Base-by-base conservation (phyloP, 2,888 invertebrate species). In the Mythimna impura region DNA sequence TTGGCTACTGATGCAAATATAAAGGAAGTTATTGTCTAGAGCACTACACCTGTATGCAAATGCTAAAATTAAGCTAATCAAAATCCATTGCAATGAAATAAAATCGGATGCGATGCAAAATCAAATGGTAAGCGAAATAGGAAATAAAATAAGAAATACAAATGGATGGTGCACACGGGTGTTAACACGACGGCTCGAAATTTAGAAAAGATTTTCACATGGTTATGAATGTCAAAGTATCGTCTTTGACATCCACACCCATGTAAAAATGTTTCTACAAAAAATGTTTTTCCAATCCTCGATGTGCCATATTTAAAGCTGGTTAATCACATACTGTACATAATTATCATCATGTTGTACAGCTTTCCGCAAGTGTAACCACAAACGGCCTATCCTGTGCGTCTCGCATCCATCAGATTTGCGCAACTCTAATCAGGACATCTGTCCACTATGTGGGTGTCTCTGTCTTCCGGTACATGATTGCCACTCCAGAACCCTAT, bases 21-120 rank as follows among this genome's bases (percentile, higher is more conserved):
- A 71, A 66, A 79, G 86, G 75, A 85, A 76, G 55, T 69, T n/a
- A 34, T 67, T 65, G 40, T 66, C 71, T 71, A 78, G 66, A 20
- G 12, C 47, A 60, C 54, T 20, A n/a, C n/a, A 67, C 69, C 76
- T 52, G 70, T 63, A 74, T 74, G 68, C 34, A 69, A 82, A 80
- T 83, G n/a, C 22, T 66, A 64, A 76, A 74, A 72, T 69, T 54
- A 80, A 71, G 25, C 58, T 65, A 71, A 71, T 57, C 34, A 63
- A 78, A 72, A 40, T 58, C 65, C 54, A 54, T 50, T 50, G 52
- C 60, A 58, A 63, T 10, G 14, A 65, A 54, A 55, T 43, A 67
- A 71, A 76, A 71, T 67, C 58, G 60, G 25, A 73, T 40, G 43
- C 22, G 40, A 40, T 30, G 17, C 6, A 36, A 66, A 72, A 72